Percentiles rank a stretch among this genome's conserved stretches.
Conservation (phyloP, 2,888 invertebrate genomes). For the Neuroscelio doddi region DNA sequence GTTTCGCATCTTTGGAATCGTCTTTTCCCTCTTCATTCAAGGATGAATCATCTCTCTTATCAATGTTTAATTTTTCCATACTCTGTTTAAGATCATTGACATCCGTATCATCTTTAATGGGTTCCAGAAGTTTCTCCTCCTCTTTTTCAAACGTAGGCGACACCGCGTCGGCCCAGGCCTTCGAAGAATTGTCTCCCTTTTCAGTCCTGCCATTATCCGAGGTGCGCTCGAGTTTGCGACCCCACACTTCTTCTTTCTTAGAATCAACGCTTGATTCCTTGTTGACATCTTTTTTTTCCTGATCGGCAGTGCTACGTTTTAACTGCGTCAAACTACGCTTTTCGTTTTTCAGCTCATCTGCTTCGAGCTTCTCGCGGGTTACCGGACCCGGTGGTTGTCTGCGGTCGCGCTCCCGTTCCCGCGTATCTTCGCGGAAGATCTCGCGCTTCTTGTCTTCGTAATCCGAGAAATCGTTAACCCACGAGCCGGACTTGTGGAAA, state of each 20-base stretch:
- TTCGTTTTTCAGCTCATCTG: constrained; percentile 74
- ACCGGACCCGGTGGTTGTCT: constrained; percentile 76
- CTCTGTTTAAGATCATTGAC: constrained; percentile 60
- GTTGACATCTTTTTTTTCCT: constrained; percentile 62
- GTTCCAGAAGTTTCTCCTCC: constrained; percentile 71
- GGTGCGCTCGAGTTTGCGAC: constrained; percentile 73
- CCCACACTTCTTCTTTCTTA: constrained; percentile 75
- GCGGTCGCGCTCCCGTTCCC: constrained; percentile 65
- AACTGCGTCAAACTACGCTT: constrained; percentile 74
- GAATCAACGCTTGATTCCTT: constrained; percentile 73
- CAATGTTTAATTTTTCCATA: constrained; percentile 63
- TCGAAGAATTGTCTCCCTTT: constrained; percentile 61
- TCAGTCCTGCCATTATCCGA: constrained; percentile 66
- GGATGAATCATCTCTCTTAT: constrained; percentile 72
- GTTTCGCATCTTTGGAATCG: constrained; percentile 68
- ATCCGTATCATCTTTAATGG: constrained; percentile 70
- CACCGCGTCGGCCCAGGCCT: constrained; percentile 73
- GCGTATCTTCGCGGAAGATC: constrained; percentile 63
- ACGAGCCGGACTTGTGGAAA: constrained; percentile 57
- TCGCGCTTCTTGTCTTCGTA: constrained; percentile 69
- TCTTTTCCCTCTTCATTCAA: constrained; percentile 69
- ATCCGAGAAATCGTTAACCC: constrained; percentile 67
- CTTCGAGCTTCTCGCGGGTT: constrained; percentile 77
- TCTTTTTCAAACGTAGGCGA: constrained; percentile 70
- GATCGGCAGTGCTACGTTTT: constrained; percentile 69